Evolutionary conservation across 2,113 vertebrate species (phyloP), one percentile per base, ranked within the genome.

Genomic region (Hydropotes inermis): DNA sequence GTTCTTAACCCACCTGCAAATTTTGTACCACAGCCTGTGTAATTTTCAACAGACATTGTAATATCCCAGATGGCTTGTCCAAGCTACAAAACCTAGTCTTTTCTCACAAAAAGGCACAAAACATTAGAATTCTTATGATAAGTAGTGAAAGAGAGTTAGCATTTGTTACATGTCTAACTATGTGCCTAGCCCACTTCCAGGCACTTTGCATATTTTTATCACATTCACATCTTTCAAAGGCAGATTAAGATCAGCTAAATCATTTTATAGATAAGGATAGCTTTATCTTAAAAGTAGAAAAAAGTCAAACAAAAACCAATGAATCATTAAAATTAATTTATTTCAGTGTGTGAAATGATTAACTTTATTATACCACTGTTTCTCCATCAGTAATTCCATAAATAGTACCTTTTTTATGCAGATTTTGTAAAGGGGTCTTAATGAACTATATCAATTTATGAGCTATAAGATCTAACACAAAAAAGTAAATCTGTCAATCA

Each of bases 71-170:
- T 94, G 60, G 64, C 89, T 97, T 96, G 13, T 57, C 52, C 55
- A 96, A 97, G 97, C 97, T 96, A 89, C 86, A 97, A 96, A 97
- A 96, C 70, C 30, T 64, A 58, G 93, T 89, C 78, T 96, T 95
- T 50, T 43, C 36, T 97, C 96, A 93, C 74, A 64, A 84, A 97
- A 89, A 94, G 30, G 27, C 36, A 87, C 78, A 98, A 86, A 95
- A 91, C 50, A 86, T 64, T 94, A 91, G 16, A 94, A 89, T 74
- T 74, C n/a, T 86, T 95, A 27, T 45, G 19, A 91, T 91, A 33
- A 90, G 61, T 36, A 83, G 16, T 74, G 21, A 67, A n/a, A 88
- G 45, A 95, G 33, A 92, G 6, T 81, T 47, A 70, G n/a, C 43
- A 57, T 43, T 89, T 94, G 78, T 57, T 52, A 33, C 14, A 43